Conservation (phyloP, 1,140 invertebrate genomes). For the Aricia agestis region DNA sequence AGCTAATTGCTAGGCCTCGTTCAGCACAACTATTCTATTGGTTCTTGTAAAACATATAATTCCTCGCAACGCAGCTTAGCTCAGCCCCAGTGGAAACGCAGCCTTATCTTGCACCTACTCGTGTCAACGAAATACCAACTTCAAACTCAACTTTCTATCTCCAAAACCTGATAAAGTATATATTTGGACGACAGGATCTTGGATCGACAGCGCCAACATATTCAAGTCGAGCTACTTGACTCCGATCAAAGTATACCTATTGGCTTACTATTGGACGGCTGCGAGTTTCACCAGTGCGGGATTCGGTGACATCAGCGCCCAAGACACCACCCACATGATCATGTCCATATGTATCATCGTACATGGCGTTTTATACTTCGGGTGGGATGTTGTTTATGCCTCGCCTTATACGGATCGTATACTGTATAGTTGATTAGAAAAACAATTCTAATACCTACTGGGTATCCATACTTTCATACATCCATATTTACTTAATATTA, state of each 20-base stretch:
- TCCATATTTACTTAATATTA: no score
- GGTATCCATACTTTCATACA: no score
- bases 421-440: neutral
- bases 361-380: conserved; percentile 69
- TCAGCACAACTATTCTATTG: no score
- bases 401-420: conserved; percentile 1
- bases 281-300: conserved; percentile 64
- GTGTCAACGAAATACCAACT: no score
- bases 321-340: conserved; percentile 59
- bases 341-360: conserved; percentile 61
- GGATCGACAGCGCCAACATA: conserved; percentile 52
- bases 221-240: conserved; percentile 43
- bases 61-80: no score
- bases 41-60: no score
- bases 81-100: no score
- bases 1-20: no score
- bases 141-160: no score
- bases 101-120: no score
- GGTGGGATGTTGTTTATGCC: conserved; percentile 45
- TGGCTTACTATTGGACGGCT: conserved; percentile 69
- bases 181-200: conserved; percentile 39
- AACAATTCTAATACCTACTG: no score
- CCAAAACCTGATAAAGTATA: no score
- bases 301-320: conserved; percentile 69
- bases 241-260: conserved; percentile 56